These are phyloP conservation scores for Prenolepis imparis DNA, from an alignment of 2,888 invertebrate genomes.

Conservation along the genomic window DNA sequence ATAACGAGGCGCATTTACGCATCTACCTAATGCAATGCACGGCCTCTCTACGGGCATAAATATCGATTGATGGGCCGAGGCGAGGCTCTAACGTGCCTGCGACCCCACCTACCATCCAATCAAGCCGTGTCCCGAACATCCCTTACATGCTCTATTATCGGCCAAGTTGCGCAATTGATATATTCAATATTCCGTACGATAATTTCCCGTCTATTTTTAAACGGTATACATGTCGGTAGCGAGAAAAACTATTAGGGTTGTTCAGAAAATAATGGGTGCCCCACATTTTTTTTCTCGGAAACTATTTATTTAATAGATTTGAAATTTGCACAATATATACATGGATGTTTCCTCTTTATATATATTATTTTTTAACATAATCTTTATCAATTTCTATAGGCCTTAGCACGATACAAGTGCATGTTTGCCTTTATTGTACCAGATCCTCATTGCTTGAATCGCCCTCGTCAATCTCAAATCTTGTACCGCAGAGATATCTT, in stretches of 20 bases:
- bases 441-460: too few species aligned
- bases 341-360: too few species aligned
- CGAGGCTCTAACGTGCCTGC: conserved; percentile 58
- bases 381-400: too few species aligned
- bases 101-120: conserved; percentile 68
- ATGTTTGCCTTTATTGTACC: too few species aligned
- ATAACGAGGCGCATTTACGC: conserved; percentile 57
- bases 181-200: background rate
- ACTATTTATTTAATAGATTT: too few species aligned
- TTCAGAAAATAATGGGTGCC: background rate
- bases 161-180: conserved; percentile 2
- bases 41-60: conserved; percentile 58
- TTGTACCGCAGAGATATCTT: too few species aligned
- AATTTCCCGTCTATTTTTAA: background rate
- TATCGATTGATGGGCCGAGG: conserved; percentile 73
- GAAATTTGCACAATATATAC: too few species aligned
- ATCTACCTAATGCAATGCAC: conserved; percentile 64
- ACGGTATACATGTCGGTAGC: background rate
- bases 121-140: conserved; percentile 59
- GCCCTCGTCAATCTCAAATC: too few species aligned
- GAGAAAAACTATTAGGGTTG: background rate
- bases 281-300: too few species aligned
- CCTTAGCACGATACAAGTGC: too few species aligned
- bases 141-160: conserved; percentile 45
- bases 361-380: too few species aligned